These are phyloP conservation scores for Alca torda DNA, from an alignment of 2,797 vertebrate genomes.

Conservation along the genomic window DNA sequence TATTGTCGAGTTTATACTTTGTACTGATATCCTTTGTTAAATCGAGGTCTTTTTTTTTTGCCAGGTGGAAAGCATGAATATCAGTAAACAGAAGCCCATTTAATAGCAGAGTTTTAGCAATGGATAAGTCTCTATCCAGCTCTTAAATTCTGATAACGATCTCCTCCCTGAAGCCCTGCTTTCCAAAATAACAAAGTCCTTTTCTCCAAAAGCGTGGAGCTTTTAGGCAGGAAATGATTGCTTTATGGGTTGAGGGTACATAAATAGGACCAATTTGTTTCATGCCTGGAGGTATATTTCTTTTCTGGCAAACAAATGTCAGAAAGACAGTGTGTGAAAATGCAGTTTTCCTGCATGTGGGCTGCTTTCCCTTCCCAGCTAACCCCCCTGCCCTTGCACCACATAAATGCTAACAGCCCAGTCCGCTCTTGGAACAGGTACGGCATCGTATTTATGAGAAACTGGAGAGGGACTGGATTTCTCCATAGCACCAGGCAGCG, in stretches of 20 bases:
- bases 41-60: neutral
- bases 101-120: neutral
- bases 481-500: neutral
- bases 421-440: neutral
- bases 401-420: neutral
- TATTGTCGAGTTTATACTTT: neutral
- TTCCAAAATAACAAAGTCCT: neutral
- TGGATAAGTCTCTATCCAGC: neutral
- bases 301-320: neutral
- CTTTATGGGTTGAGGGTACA: neutral
- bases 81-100: neutral
- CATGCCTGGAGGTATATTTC: neutral
- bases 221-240: neutral
- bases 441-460: accelerated
- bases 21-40: neutral
- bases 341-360: neutral
- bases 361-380: neutral
- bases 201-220: neutral
- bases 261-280: neutral
- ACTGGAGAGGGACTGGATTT: neutral
- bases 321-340: neutral
- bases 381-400: neutral
- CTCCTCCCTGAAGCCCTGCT: neutral
- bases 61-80: neutral
- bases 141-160: neutral